phyloP scores from a whole-genome alignment of 2,888 invertebrate species.

The Andrena bucephala region DNA sequence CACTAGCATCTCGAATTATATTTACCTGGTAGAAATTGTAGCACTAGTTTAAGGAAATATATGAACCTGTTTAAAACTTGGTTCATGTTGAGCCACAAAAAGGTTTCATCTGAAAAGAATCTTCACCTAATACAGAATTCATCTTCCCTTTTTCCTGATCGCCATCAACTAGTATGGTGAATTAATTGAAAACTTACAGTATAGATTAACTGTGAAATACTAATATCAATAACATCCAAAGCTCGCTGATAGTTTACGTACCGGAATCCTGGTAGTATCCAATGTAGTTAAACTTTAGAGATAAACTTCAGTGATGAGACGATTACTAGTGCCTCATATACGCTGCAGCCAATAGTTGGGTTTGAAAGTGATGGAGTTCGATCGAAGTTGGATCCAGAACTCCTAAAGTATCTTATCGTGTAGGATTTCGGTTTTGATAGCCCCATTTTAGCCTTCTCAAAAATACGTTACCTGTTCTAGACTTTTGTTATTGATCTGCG shows the following conservation, averaged over 20 bases:
- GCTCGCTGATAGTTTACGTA: not conserved
- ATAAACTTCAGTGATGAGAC: not conserved
- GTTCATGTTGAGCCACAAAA: no score
- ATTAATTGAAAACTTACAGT: not conserved
- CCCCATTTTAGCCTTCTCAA: not conserved
- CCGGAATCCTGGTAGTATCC: not conserved
- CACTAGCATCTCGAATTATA: no score
- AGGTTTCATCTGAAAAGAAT: no score
- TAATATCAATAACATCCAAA: not conserved
- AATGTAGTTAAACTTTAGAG: not conserved
- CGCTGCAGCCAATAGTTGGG: not conserved
- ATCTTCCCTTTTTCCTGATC: not conserved
- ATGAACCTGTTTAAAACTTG: no score
- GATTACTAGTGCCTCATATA: not conserved
- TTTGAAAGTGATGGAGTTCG: not conserved
- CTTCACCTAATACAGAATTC: no score
- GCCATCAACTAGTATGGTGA: not conserved
- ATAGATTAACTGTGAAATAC: not conserved
- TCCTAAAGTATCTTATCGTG: not conserved
- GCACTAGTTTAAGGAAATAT: no score
- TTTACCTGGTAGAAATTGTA: no score
- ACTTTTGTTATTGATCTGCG: not conserved
- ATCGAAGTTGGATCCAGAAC: not conserved
- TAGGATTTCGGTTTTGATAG: not conserved
- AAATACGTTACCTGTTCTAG: not conserved